phyloP scores from a whole-genome alignment of 1,140 invertebrate genomes.

The Eueides isabella region DNA sequence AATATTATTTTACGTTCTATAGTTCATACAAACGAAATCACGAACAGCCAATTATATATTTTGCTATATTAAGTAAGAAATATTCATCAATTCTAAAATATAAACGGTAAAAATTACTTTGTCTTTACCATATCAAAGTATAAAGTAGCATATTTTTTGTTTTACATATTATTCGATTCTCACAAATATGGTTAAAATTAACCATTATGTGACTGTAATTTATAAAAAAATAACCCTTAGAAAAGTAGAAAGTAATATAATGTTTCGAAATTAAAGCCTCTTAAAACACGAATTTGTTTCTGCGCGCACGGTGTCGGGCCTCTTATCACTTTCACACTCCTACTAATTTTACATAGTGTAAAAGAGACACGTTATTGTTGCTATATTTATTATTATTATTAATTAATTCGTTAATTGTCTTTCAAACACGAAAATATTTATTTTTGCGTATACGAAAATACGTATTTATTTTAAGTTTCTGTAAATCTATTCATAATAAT shows the following conservation, averaged over 20 bases:
- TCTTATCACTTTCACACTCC: not conserved
- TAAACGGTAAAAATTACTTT: too few species aligned
- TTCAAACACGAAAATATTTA: not conserved
- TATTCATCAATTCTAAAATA: too few species aligned
- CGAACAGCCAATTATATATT: too few species aligned
- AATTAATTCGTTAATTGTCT: constrained; percentile 3
- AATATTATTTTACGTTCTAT: too few species aligned
- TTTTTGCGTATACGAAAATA: too few species aligned
- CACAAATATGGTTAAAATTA: too few species aligned
- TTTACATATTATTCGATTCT: too few species aligned
- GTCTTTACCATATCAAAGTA: too few species aligned
- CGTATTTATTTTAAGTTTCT: not conserved
- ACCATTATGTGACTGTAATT: not conserved
- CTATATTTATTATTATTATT: too few species aligned
- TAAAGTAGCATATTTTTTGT: too few species aligned
- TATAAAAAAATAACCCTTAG: not conserved
- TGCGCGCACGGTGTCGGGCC: not conserved
- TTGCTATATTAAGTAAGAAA: too few species aligned
- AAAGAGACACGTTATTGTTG: not conserved
- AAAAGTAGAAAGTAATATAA: constrained; percentile 11
- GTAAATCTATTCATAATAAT: not conserved
- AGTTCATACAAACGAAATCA: too few species aligned
- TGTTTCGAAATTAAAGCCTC: not conserved
- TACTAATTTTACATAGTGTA: not conserved
- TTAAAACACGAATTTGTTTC: not conserved